Base-by-base conservation (phyloP, 2,797 vertebrate species). In the Mastacembelus armatus region DNA sequence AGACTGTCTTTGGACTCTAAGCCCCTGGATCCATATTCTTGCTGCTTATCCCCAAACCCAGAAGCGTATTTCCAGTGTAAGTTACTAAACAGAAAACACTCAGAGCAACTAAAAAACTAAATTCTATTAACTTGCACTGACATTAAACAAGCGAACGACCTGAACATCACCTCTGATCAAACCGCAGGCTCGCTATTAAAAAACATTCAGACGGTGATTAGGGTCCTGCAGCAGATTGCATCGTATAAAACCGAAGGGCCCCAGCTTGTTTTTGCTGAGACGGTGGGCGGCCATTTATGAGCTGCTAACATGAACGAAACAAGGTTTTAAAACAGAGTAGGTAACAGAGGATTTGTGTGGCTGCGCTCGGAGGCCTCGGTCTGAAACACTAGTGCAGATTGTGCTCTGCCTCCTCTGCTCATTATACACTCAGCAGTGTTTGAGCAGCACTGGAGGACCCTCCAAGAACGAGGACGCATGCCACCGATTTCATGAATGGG, bases 291-390 rank as follows among this genome's bases (percentile, higher is more conserved):
- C 81, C 83, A 85, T 91, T 91, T 89, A 89, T 84, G 89, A 89
- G 90, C 85, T 84, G 87, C 79, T 88, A 91, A 91, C 89, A 89
- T 73, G 84, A 88, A 82, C 48, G 81, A 88, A 87, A 89, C 80
- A 78, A 78, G 87, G 74, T 77, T 88, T 85, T 85, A 78, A 85
- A 89, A 75, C 62, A 55, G 70, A 88, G 81, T 24, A 50, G 86
- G 78, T 88, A 90, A 85, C 73, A 71, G 77, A 84, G 84, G 69
- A 87, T 87, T 85, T 81, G 83, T 88, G 84, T 77, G 63, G 81
- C 75, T 67, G 74, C 59, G 27, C 68, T 71, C 50, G 27, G 47
- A 78, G 63, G 58, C 66, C 76, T 38, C 30, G 4, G 57, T 59
- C 54, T 10, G 14, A 40, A 87, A 89, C 84, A 88, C 85, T 81